Evolutionary conservation across 2,888 invertebrate species (phyloP).

Genomic region (Muscina levida): DNA sequence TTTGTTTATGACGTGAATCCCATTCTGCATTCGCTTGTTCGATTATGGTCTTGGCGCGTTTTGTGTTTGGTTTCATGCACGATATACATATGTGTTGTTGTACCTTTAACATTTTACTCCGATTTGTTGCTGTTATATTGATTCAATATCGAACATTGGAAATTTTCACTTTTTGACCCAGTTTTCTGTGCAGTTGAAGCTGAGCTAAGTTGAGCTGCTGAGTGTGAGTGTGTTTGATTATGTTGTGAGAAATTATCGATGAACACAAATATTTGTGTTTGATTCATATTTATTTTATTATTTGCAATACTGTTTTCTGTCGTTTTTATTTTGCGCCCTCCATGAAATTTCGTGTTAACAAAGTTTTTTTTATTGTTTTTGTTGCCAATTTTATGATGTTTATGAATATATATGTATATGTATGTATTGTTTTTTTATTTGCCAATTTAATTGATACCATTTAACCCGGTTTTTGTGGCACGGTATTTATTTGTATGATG

Average conservation of each 20-base stretch:
- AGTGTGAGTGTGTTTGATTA: not conserved
- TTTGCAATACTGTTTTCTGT: slow-evolving; percentile 15
- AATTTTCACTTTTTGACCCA: slow-evolving; percentile 59
- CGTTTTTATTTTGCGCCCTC: not conserved
- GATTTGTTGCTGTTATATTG: not conserved
- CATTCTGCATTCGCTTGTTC: no score
- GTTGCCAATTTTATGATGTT: slow-evolving; percentile 11
- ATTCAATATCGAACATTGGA: not conserved
- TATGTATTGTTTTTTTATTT: slow-evolving; percentile 26
- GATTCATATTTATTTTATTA: slow-evolving; percentile 54
- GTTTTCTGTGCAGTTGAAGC: slow-evolving; percentile 17
- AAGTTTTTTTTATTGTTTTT: not conserved
- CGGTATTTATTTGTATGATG: not conserved
- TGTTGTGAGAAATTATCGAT: slow-evolving; percentile 42
- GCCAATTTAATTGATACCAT: slow-evolving; percentile 53
- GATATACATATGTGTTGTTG: no score
- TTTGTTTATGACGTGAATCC: no score
- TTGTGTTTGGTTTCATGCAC: no score
- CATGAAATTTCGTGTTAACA: no score
- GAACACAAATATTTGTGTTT: slow-evolving; percentile 50
- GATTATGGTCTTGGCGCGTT: no score
- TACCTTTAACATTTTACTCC: no score
- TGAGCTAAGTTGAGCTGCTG: no score
- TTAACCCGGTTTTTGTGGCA: slow-evolving; percentile 38
- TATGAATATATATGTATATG: not conserved